A percentile compares a stretch with the other conserved stretches of the same genome.
Conservation (phyloP, 2,888 invertebrate genomes). For the Heliconius aoede region DNA sequence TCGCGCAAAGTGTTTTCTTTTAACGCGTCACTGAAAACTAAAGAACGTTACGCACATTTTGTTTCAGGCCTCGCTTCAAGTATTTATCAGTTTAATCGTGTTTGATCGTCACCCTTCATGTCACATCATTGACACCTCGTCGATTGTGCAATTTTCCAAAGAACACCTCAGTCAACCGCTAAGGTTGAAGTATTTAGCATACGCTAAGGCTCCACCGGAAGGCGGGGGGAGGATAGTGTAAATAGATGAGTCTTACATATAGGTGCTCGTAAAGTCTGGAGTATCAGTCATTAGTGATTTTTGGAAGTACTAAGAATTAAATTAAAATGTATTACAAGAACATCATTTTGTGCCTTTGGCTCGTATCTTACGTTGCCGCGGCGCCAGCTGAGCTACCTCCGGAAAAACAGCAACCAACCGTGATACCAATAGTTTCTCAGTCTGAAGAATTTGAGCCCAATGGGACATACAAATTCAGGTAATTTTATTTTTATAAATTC, state of each 20-base stretch:
- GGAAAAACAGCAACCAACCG: constrained; percentile 68
- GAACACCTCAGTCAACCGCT: constrained; percentile 77
- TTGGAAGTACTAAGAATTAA: constrained; percentile 59
- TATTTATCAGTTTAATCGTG: constrained; percentile 61
- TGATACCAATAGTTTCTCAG: constrained; percentile 80
- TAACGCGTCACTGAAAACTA: constrained; percentile 52
- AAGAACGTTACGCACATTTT: constrained; percentile 42
- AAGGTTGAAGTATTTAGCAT: constrained; percentile 83
- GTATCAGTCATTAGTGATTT: constrained; percentile 71
- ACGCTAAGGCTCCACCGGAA: constrained; percentile 73
- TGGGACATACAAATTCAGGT: constrained; percentile 82
- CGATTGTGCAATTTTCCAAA: constrained; percentile 80
- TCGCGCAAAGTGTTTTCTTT: constrained; percentile 13
- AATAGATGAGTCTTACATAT: constrained; percentile 81
- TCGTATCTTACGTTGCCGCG: constrained; percentile 54
- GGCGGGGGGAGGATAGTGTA: constrained; percentile 81
- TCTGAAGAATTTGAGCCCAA: constrained; percentile 80
- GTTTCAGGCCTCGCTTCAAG: constrained; percentile 55
- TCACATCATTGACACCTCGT: constrained; percentile 76
- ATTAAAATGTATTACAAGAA: constrained; percentile 61
- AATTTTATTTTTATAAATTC: constrained; percentile 2
- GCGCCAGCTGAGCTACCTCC: constrained; percentile 62
- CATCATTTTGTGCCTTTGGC: constrained; percentile 45
- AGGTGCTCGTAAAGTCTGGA: constrained; percentile 75
- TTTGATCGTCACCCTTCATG: constrained; percentile 67